Conservation (phyloP, 2,888 invertebrate genomes). For the Cheilosia vulpina region DNA sequence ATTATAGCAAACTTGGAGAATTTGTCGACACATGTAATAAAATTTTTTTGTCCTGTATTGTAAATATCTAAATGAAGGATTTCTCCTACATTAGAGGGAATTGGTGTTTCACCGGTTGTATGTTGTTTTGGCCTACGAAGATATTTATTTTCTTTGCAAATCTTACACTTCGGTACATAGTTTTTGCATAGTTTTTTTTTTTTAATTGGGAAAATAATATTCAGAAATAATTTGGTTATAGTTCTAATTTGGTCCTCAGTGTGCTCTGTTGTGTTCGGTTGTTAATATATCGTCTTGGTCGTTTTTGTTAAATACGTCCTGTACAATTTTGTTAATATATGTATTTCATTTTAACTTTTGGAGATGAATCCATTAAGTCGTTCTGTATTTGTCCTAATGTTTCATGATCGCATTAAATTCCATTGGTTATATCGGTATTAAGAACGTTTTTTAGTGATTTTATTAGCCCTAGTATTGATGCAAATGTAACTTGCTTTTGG, state of each 20-base stretch:
- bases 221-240: constrained; percentile 34
- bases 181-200: too few species aligned
- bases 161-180: too few species aligned
- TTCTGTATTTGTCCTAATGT: constrained; percentile 14
- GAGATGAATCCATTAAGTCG: constrained; percentile 7
- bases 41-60: too few species aligned
- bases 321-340: constrained; percentile 3
- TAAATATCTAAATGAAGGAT: too few species aligned
- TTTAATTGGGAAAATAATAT: constrained; percentile 42
- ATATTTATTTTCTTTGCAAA: too few species aligned
- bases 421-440: not conserved
- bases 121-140: too few species aligned
- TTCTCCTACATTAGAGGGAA: too few species aligned
- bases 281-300: constrained; percentile 30
- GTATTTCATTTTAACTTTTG: constrained; percentile 20
- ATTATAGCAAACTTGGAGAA: too few species aligned
- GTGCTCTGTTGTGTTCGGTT: constrained; percentile 34
- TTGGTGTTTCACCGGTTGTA: too few species aligned
- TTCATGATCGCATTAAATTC: constrained; percentile 17
- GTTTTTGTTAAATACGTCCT: constrained; percentile 7
- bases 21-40: too few species aligned
- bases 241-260: constrained; percentile 40
- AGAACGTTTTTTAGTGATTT: constrained; percentile 1
- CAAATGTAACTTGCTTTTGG: constrained; percentile 20
- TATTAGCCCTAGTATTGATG: constrained; percentile 14